Base-by-base conservation (phyloP, 2,888 invertebrate genomes). In the Pycnomerus fuliginosus region DNA sequence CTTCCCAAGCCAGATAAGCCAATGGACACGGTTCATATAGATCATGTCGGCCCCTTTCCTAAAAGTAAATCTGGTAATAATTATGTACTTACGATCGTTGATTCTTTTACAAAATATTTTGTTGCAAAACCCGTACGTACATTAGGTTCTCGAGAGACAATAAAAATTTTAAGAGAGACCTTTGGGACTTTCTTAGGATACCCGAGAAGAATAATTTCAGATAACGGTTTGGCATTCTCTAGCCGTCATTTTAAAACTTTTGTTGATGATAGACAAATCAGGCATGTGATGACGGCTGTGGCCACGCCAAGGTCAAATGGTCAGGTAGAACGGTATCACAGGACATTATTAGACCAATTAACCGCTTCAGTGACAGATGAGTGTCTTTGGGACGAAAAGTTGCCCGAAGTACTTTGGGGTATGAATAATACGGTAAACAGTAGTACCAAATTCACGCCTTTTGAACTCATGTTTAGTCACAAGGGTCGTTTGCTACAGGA, bases 301-400 rank as follows among this genome's bases (percentile, higher is more conserved):
- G 44, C 44, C 5, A 41, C 53, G 37, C 60, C 62, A 1, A 30
- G 61, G 8, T 44, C 58, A 2, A 58, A 60, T 12, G 60, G 57
- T 1, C 62, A 63, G 46, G 60, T 57, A 3, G 61, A 63, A 37
- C 34, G 61, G 3, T 56, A 46, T 32, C 60, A 62, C 31, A 50
- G 55, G 15, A 64, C 62, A 0, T 48, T 62, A 11, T 24, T 61
- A n/a, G 57, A 62, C n/a, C 48, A 58, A 1, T 25, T 67, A 13
- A 48, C 39, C 36, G 34, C 61, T 2, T 28, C 29, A 4, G 53
- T 54, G 31, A 56, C 52, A 0, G 58, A 44, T 3, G 60, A 65
- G 10, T 51, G 50, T 25, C 48, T 24, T 4, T 65, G 65, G 66
- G 63, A 62, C 17, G 40, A 53, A 12, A 48, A 37, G 23, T 32